A percentile compares a stretch with the other conserved stretches of the same genome.
Evolutionary conservation across 2,888 invertebrate genomes (phyloP).

Genomic region (Folsomia manolachei): DNA sequence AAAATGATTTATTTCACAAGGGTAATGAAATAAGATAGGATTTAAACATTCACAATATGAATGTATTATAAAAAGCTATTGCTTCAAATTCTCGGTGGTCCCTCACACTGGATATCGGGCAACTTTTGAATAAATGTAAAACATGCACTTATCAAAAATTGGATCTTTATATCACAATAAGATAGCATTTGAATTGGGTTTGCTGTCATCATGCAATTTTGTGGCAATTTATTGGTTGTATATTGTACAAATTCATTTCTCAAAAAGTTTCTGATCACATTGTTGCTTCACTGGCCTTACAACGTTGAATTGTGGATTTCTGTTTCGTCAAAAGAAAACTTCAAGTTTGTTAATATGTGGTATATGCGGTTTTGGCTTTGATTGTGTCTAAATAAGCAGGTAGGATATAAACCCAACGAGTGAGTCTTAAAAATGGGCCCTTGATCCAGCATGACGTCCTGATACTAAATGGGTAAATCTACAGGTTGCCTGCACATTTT

Average conservation of each 20-base stretch:
- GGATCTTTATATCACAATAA: not conserved
- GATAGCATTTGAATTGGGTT: not conserved
- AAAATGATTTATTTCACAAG: conserved; percentile 17
- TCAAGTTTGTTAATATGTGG: too few species aligned
- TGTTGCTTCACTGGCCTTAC: too few species aligned
- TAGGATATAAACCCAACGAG: too few species aligned
- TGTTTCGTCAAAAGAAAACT: too few species aligned
- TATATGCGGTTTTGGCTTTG: too few species aligned
- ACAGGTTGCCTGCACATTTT: conserved; percentile 19
- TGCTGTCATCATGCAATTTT: not conserved
- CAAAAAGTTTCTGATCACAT: too few species aligned
- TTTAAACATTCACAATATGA: not conserved
- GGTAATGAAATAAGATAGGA: conserved; percentile 15
- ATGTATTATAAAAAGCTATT: not conserved
- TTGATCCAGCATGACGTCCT: conserved; percentile 5
- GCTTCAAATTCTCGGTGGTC: conserved; percentile 5
- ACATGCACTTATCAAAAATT: conserved; percentile 1
- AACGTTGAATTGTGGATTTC: too few species aligned
- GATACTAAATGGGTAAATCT: conserved; percentile 13
- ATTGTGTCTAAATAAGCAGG: too few species aligned
- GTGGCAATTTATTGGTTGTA: not conserved
- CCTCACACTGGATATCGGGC: not conserved
- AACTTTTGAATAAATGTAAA: not conserved
- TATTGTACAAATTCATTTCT: too few species aligned
- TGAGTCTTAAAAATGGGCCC: conserved; percentile 1